Percentiles rank a stretch among this genome's conserved stretches.
Evolutionary conservation across 2,113 vertebrate species (phyloP).

Genomic region (Phoxinus phoxinus): DNA sequence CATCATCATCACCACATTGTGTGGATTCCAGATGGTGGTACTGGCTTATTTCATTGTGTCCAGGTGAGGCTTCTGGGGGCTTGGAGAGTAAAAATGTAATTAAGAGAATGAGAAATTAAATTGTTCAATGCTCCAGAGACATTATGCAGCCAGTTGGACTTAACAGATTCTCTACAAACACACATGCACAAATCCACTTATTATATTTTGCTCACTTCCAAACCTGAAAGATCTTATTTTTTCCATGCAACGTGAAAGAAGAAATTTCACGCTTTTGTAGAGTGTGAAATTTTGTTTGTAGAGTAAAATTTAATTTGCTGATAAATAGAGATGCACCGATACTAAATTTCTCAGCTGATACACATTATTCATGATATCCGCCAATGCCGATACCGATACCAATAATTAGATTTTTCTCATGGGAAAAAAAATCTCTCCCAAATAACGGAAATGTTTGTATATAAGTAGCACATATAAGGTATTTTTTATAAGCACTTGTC

Average conservation of each 20-base stretch:
- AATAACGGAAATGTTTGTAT: too few relatives aligned
- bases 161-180: constrained; percentile 11
- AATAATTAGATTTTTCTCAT: too few relatives aligned
- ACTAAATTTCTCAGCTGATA: too few relatives aligned
- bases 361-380: too few relatives aligned
- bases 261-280: not conserved
- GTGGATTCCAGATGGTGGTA: constrained; percentile 17
- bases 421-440: too few relatives aligned
- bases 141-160: constrained; percentile 16
- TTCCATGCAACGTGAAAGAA: not conserved
- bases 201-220: not conserved
- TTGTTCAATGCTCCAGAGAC: constrained; percentile 29
- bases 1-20: constrained; percentile 17
- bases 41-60: constrained; percentile 13
- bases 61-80: constrained; percentile 13
- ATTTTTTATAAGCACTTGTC: too few relatives aligned
- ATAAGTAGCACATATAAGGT: too few relatives aligned
- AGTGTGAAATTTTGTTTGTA: too few relatives aligned
- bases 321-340: too few relatives aligned
- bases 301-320: too few relatives aligned
- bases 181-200: constrained; percentile 14
- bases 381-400: too few relatives aligned
- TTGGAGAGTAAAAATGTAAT: constrained; percentile 34
- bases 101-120: constrained; percentile 42
- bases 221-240: not conserved